Evolutionary conservation across 1,140 invertebrate genomes (phyloP).

Genomic region (Cydia amplana): DNA sequence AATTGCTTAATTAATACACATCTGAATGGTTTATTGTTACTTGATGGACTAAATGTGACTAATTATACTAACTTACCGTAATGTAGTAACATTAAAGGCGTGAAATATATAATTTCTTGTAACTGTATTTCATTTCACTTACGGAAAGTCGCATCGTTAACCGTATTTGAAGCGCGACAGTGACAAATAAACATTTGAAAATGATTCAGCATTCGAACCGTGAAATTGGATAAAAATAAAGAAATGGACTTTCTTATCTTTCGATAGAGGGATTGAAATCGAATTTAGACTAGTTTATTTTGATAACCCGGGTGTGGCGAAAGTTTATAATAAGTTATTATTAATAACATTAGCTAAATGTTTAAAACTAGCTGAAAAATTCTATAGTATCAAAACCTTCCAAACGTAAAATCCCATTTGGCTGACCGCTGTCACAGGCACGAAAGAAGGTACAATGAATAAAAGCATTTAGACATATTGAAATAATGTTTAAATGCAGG

Average conservation of each 20-base stretch:
- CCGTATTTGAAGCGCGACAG: conserved; percentile 14
- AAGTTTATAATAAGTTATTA: too few relatives aligned
- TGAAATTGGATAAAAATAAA: conserved; percentile 8
- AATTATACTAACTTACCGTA: too few relatives aligned
- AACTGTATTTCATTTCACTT: neutral
- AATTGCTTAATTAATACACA: too few relatives aligned
- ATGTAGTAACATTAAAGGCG: too few relatives aligned
- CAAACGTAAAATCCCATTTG: too few relatives aligned
- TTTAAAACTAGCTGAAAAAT: too few relatives aligned
- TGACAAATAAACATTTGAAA: conserved; percentile 21
- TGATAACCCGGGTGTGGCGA: neutral
- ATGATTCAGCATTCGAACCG: conserved; percentile 2
- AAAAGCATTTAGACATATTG: too few relatives aligned
- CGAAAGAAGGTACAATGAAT: too few relatives aligned
- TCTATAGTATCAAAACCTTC: too few relatives aligned
- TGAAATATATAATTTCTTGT: too few relatives aligned
- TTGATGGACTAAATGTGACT: neutral
- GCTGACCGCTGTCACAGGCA: too few relatives aligned
- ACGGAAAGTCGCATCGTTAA: conserved; percentile 13
- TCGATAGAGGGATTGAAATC: neutral
- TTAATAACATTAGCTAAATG: neutral
- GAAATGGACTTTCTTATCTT: conserved; percentile 8
- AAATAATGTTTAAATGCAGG: too few relatives aligned
- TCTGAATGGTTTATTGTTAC: neutral
- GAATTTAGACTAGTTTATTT: conserved; percentile 9